Evolutionary conservation across 2,797 vertebrate species (phyloP), one percentile per base, ranked within the genome.

Genomic region (Echeneis naucrates): DNA sequence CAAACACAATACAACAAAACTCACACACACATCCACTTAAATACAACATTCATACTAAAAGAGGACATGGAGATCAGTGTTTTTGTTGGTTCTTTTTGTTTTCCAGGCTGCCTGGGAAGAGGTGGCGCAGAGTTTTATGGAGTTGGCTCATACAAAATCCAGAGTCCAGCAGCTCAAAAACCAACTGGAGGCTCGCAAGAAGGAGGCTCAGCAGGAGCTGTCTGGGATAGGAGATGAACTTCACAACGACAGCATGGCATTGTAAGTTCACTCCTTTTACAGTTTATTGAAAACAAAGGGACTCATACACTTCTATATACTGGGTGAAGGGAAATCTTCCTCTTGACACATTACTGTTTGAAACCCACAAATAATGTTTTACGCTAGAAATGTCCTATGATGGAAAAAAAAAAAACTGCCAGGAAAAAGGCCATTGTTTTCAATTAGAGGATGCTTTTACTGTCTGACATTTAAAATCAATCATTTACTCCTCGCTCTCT

Each of bases 61-160:
- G 0, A 61, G 23, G 51, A 17, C 4, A 47, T 21, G 76, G 4
- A 58, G 17, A 64, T 32, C 38, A 3, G 45, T 16, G 45, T 44
- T 35, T 42, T 38, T 56, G 42, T 27, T 65, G 17, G 11, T 40
- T 45, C 5, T 60, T 10, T 80, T 45, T 82, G 8, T 16, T 50
- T 66, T 73, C 4, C 63, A 96, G 95, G 91, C 88, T 67, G 93
- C 91, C 7, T 96, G 95, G 96, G 78, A 89, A 51, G 92, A 93
- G 5, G 91, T 94, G 10, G 91, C 95, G 73, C 81, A 87, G 61
- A 90, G 86, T 61, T 89, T 86, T 8, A 75, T 94, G 59, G 87
- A 92, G 52, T 77, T 95, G 79, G 81, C 87, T 3, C 85, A 87
- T 12, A 91, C 91, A 30, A 91, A 90, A 13, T 66, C 69, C 19